Conservation (phyloP, 2,797 vertebrate genomes). For the Carcharodon carcharias region DNA sequence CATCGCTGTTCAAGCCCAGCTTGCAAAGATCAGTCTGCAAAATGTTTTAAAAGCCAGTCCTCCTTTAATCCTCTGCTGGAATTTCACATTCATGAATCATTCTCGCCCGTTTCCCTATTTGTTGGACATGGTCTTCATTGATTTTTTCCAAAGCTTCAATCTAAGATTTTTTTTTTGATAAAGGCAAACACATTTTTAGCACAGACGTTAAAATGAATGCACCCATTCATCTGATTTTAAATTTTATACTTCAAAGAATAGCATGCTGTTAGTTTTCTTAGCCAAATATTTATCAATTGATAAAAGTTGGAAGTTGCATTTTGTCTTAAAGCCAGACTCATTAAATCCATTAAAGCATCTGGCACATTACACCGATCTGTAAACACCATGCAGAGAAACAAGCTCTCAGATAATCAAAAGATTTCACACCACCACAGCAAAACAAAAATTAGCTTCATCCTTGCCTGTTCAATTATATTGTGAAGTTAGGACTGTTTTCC, state of each 20-base stretch:
- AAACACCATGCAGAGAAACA: background rate
- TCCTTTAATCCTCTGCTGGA: background rate
- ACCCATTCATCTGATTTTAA: background rate
- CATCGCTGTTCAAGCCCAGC: background rate
- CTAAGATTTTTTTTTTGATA: conserved; percentile 50
- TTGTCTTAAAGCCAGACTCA: background rate
- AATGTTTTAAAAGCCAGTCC: background rate
- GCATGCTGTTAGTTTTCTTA: background rate
- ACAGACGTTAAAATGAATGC: background rate
- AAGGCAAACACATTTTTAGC: background rate
- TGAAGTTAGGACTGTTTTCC: too few relatives aligned
- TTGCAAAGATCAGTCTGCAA: background rate
- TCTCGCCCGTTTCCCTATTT: conserved; percentile 46
- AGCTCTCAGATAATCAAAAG: background rate
- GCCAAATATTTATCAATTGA: background rate
- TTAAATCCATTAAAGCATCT: background rate
- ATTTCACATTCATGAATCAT: background rate
- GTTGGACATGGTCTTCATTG: conserved; percentile 88
- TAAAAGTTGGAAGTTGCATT: background rate
- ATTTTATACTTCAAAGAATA: background rate
- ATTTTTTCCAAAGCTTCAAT: conserved; percentile 87
- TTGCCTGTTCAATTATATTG: background rate
- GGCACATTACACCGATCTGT: background rate
- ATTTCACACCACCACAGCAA: background rate
- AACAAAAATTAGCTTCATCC: background rate